Evolutionary conservation across 2,797 vertebrate genomes (phyloP).

Genomic region (Peromyscus melanophrys): DNA sequence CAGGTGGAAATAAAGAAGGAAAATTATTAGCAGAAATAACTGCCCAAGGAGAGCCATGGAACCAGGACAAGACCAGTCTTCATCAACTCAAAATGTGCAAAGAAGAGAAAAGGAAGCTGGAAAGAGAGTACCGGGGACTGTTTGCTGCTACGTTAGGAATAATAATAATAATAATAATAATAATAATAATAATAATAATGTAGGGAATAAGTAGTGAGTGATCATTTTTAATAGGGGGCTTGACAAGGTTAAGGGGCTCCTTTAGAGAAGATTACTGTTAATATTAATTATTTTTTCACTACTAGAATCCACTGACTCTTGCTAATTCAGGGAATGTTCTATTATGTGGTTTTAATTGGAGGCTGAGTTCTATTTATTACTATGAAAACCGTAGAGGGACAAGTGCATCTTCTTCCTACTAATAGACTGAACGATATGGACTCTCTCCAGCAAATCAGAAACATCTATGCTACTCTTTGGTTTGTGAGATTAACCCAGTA

Average conservation of each 20-base stretch:
- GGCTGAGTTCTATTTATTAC: neutral
- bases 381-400: neutral
- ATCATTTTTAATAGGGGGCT: neutral
- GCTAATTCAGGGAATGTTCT: neutral
- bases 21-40: slow-evolving; percentile 2
- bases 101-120: neutral
- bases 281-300: neutral
- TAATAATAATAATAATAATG: neutral
- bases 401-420: neutral
- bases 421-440: neutral
- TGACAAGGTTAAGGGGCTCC: neutral
- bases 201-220: neutral
- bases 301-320: neutral
- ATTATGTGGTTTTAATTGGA: neutral
- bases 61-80: neutral
- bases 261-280: slow-evolving; percentile 12
- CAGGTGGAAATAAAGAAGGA: neutral
- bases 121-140: neutral
- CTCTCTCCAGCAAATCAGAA: slow-evolving; percentile 9
- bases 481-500: neutral
- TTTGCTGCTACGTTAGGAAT: neutral
- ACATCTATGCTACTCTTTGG: neutral
- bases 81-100: neutral
- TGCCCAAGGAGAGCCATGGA: neutral
- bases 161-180: neutral